phyloP scores from a whole-genome alignment of 1,140 invertebrate species.

The Ceratina japonica region DNA sequence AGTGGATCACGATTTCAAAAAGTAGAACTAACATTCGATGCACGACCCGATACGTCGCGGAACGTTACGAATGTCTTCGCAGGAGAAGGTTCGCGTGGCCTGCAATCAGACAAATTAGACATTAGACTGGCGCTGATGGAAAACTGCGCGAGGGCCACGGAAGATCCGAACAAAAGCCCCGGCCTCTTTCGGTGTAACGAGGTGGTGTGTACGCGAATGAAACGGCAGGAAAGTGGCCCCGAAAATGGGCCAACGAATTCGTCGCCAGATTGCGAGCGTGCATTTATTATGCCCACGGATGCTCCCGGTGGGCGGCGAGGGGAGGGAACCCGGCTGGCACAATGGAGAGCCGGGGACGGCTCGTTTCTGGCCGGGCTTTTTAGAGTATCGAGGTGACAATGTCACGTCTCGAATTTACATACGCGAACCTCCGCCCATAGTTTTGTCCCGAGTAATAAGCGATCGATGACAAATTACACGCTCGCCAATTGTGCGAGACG shows the following conservation, averaged over 20 bases:
- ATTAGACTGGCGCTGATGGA: constrained; percentile 53
- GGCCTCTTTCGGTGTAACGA: constrained; percentile 34
- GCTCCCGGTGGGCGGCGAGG: not conserved
- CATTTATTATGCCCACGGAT: constrained; percentile 56
- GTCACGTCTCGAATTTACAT: constrained; percentile 36
- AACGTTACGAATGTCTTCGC: not conserved
- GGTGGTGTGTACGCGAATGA: constrained; percentile 37
- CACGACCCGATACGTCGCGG: no score
- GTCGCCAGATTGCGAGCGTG: constrained; percentile 61
- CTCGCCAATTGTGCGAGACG: not conserved
- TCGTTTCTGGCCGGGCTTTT: constrained; percentile 52
- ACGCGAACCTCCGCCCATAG: not conserved
- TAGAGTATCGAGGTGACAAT: constrained; percentile 56
- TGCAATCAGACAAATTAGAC: constrained; percentile 56
- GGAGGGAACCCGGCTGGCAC: constrained; percentile 36
- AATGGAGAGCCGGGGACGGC: constrained; percentile 53
- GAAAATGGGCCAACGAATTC: constrained; percentile 61
- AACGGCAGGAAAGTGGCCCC: constrained; percentile 55
- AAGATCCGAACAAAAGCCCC: constrained; percentile 55
- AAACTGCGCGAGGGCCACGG: constrained; percentile 33
- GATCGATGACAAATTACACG: not conserved
- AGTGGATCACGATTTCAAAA: no score
- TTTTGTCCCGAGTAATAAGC: not conserved
- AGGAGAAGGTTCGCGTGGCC: constrained; percentile 17
- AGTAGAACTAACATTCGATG: no score